phyloP scores from a whole-genome alignment of 2,888 invertebrate genomes.

The Esperia sulphurella region DNA sequence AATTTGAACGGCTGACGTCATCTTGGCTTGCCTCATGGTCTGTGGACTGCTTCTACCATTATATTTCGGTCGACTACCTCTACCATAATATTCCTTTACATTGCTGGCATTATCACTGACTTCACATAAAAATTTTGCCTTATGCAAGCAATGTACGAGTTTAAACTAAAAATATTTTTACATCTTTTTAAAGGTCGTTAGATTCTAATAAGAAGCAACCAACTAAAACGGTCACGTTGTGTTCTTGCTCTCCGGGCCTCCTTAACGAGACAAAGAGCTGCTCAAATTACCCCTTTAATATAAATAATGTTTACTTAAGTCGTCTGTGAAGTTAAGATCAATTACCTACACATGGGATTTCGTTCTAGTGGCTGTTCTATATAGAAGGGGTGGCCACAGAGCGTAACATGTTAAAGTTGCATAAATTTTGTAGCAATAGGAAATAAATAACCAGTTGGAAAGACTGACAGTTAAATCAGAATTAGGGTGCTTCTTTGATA shows the following conservation, averaged over 20 bases:
- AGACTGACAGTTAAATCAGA: no score
- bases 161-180: neutral
- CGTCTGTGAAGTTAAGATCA: no score
- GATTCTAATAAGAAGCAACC: constrained; percentile 30
- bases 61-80: neutral
- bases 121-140: neutral
- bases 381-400: no score
- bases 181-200: constrained; percentile 21
- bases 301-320: constrained; percentile 8
- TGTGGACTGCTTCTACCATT: neutral
- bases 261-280: constrained; percentile 43
- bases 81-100: neutral
- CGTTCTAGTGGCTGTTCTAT: no score
- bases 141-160: neutral
- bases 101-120: neutral
- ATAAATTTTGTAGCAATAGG: no score
- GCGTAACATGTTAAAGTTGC: no score
- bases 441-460: no score
- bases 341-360: no score
- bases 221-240: constrained; percentile 47
- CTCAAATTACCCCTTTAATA: constrained; percentile 26
- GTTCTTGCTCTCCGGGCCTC: constrained; percentile 37
- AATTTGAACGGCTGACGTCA: constrained; percentile 62
- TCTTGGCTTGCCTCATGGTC: neutral
- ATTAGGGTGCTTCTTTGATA: no score